Evolutionary conservation across 92 coral and sea anemone genomes (phyloP), one percentile per base, ranked within the genome.

Genomic region (Phenganax marumi): DNA sequence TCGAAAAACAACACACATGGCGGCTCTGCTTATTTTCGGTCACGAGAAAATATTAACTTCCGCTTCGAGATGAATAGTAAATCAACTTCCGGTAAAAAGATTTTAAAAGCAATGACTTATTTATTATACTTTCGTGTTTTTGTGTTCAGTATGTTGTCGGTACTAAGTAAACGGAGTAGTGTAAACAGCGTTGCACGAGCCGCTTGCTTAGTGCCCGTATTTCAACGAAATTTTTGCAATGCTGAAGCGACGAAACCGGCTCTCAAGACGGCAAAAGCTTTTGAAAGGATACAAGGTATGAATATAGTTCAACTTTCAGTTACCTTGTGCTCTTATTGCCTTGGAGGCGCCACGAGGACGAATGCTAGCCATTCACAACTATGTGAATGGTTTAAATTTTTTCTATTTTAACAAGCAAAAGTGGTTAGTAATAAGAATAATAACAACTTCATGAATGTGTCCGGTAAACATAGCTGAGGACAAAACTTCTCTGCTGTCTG

Each of bases 271-370:
- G 83, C 83, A 18, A 78, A 62, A 62, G 83, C 83, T 7, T 78
- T 78, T 50, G 83, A 78, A 63, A 78, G 52, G 19, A 78, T 78
- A 16, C 52, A 71, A 62, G 83, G 83, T 78, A 61, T 17, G 26
- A 12, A 10, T 66, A 66, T 66, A 0, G 17, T 58, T 9, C 2
- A 58, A 8, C 18, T 58, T 18, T 8, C 18, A n/a, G 13, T 10
- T 56, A 56, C 62, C n/a, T 56, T 16, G 62, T 56, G 5, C 62
- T 12, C 43, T 2, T 33, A 33, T 33, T 33, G 43, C 43, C 43
- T 33, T 33, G 43, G 43, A 33, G 43, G 5, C 5, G 43, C 43
- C 43, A 33, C 43, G 43, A 33, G 43, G 43, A 33, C 43, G 43
- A 33, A 33, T 33, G 43, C 43, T 5, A 33, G 43, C 43, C 43